Evolutionary conservation across 2,888 invertebrate genomes (phyloP), one percentile per base, ranked within the genome.

Genomic region (Muscina levida): DNA sequence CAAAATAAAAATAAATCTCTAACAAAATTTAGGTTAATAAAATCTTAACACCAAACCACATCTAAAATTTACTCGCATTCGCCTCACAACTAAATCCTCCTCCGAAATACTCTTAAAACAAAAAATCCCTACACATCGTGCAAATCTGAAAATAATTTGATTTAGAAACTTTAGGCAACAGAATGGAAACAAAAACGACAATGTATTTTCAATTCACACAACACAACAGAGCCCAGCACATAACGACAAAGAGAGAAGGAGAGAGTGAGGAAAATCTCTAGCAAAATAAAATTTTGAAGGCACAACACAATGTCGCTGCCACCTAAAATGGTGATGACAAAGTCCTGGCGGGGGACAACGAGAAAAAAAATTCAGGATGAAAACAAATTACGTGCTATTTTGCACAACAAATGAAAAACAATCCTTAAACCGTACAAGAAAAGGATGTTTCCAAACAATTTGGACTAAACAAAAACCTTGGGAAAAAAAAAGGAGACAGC

Each of bases 121-220:
- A 48, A 67, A 67, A 67, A 66, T 67, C 67, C 15, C 37, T 67
- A 24, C 46, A 51, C 51, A 62, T 22, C 19, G 13, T 19, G 62
- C 39, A 62, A 62, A 62, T 62, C 62, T 62, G 42, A 62, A 62
- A 62, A 72, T 77, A 81, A 81, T 81, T 77, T 75, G 72, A 81
- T 81, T 76, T 66, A 53, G 53, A 77, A 81, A 81, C 81, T 81
- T 81, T 72, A 74, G n/a, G n/a, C n/a, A n/a, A n/a, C n/a, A n/a
- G 77, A 68, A n/a, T 31, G 19, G 13, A 62, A 42, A 42, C 13
- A 37, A 59, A 13, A 42, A 42, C 10, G 19, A 0, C 72, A 75
- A 76, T 65, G 65, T 65, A 73, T 57, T 80, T 80, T 57, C 67
- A 74, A 74, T 66, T 75, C 74, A 5, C 48, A 65, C 59, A 26